Evolutionary conservation across 2,797 vertebrate genomes (phyloP).

Genomic region (Petrocephalus schoutedeni): DNA sequence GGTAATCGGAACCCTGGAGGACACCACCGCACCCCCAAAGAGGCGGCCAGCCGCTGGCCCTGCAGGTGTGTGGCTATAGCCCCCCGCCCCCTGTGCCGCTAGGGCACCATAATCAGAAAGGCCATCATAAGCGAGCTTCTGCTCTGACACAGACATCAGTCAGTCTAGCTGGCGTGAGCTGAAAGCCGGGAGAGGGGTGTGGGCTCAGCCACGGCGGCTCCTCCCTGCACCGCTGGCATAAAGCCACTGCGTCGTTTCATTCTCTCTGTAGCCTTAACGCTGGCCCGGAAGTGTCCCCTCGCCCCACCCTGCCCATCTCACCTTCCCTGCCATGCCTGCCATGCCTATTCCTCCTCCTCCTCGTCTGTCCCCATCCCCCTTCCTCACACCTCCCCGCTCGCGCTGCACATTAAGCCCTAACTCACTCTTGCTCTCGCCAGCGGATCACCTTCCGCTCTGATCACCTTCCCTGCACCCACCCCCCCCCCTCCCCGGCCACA

Average conservation of each 20-base stretch:
- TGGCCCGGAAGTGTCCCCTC: neutral
- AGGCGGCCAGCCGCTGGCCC: no score
- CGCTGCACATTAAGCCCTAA: neutral
- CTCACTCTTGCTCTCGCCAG: neutral
- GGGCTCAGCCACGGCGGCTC: neutral
- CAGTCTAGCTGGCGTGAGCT: neutral
- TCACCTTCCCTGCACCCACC: neutral
- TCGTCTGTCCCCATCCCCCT: neutral
- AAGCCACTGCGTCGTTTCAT: neutral
- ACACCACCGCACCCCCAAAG: no score
- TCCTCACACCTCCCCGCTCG: neutral
- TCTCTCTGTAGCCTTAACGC: neutral
- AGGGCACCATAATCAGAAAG: neutral
- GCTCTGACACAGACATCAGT: neutral
- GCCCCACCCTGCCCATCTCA: neutral
- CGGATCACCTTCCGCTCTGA: neutral
- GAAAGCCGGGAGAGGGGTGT: neutral
- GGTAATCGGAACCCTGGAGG: no score
- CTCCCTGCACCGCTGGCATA: neutral
- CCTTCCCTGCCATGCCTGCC: neutral
- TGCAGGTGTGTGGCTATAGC: no score
- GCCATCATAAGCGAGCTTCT: neutral
- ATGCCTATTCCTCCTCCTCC: neutral
- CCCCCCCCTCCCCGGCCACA: neutral
- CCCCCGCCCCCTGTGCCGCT: neutral